Evolutionary conservation across 2,888 invertebrate species (phyloP).

Genomic region (Vandiemenella viatica): DNA sequence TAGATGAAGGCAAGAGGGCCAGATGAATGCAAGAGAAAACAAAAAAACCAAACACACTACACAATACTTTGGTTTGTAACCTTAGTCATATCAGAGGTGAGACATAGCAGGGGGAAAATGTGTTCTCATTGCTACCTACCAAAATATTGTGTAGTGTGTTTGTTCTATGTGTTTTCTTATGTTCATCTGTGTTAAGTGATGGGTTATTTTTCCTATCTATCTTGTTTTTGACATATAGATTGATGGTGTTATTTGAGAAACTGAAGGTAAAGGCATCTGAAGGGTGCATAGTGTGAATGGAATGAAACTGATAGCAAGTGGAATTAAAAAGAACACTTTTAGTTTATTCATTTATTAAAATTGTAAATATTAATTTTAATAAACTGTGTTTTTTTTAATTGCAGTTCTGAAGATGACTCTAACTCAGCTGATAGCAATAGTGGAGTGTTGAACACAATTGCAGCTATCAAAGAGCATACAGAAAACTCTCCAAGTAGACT

Average conservation of each 20-base stretch:
- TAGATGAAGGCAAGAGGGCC: too few species aligned
- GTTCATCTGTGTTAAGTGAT: too few species aligned
- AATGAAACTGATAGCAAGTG: too few species aligned
- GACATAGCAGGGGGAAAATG: too few species aligned
- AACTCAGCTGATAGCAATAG: constrained; percentile 36
- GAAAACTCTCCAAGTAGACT: constrained; percentile 2
- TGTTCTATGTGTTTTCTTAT: too few species aligned
- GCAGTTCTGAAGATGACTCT: constrained; percentile 8
- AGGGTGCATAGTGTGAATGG: too few species aligned
- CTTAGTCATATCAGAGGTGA: too few species aligned
- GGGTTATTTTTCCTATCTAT: background rate
- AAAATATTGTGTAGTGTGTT: too few species aligned
- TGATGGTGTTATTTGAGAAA: background rate
- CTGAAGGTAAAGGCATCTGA: background rate
- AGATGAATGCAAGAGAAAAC: too few species aligned
- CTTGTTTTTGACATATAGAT: background rate
- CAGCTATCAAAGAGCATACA: constrained; percentile 13
- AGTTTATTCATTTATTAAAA: background rate
- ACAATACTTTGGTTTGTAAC: too few species aligned
- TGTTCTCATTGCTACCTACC: too few species aligned
- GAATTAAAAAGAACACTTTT: background rate
- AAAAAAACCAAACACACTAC: too few species aligned
- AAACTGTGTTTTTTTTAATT: background rate
- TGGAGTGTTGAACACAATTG: constrained; percentile 11
- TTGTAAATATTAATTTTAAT: background rate